phyloP scores from a whole-genome alignment of 2,113 vertebrate species.

The Nannobrachium achirus region DNA sequence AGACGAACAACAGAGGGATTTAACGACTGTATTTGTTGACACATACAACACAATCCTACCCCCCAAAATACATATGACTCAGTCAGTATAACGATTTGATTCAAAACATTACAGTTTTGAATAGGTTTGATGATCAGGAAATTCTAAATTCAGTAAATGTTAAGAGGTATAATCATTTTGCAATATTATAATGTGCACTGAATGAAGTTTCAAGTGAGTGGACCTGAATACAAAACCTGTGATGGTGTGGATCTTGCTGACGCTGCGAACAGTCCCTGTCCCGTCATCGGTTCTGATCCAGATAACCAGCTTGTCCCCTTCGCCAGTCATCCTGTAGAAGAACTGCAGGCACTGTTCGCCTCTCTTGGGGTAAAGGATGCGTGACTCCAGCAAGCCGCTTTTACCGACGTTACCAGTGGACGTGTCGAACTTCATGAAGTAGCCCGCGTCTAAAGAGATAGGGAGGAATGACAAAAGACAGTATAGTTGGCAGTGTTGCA shows the following conservation, averaged over 20 bases:
- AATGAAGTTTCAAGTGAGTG: too few species aligned
- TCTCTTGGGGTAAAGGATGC: conserved; percentile 89
- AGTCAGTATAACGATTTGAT: background rate
- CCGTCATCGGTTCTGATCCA: conserved; percentile 88
- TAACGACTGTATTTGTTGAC: background rate
- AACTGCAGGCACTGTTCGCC: conserved; percentile 89
- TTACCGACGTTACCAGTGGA: conserved; percentile 59
- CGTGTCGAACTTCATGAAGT: conserved; percentile 86
- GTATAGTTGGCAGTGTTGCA: background rate
- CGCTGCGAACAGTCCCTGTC: conserved; percentile 76
- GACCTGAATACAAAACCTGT: conserved; percentile 79
- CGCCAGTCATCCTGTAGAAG: conserved; percentile 87
- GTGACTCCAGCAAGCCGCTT: conserved; percentile 86
- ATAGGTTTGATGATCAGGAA: too few species aligned
- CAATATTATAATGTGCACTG: too few species aligned
- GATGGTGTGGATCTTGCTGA: conserved; percentile 84
- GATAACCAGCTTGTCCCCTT: conserved; percentile 80
- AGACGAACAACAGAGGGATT: background rate
- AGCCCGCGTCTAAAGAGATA: conserved; percentile 80
- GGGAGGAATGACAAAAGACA: background rate
- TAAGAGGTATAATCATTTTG: too few species aligned
- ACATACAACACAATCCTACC: background rate
- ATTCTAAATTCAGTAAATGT: too few species aligned
- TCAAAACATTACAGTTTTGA: background rate
- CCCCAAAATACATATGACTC: background rate